Conservation (phyloP, 2,113 vertebrate species). For the Campylorhamphus procurvoides region DNA sequence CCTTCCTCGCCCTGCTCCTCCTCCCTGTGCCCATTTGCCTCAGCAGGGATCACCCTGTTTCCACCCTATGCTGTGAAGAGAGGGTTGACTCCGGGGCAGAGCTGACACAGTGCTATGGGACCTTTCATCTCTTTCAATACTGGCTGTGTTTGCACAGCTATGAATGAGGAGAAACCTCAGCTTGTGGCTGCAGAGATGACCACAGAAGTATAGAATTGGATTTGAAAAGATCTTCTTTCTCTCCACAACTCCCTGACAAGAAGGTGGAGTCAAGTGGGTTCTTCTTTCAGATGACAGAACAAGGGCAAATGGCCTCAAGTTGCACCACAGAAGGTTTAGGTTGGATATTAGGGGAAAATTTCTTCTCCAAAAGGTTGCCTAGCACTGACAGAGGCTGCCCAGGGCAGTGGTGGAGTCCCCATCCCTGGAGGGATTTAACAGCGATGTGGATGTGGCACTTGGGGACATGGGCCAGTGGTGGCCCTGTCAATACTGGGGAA, state of each 20-base stretch:
- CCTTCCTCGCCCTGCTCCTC: background rate
- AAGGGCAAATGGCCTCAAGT: background rate
- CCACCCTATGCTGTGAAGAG: background rate
- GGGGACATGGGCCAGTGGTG: background rate
- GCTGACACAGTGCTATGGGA: accelerated
- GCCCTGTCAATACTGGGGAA: background rate
- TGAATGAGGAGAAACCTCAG: background rate
- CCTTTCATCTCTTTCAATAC: background rate
- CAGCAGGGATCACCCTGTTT: background rate
- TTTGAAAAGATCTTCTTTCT: background rate
- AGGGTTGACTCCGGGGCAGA: background rate
- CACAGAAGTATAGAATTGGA: background rate
- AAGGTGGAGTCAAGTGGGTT: background rate
- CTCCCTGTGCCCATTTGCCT: background rate
- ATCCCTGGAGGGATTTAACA: background rate
- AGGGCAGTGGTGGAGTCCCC: too few relatives aligned
- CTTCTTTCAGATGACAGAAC: background rate
- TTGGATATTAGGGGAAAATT: background rate
- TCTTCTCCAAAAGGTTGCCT: background rate
- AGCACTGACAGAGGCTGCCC: background rate
- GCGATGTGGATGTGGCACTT: background rate
- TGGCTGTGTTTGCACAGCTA: accelerated
- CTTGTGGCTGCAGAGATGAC: background rate
- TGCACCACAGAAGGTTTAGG: background rate
- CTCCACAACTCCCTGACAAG: background rate